These are phyloP conservation scores for Uloborus plumipes DNA, from an alignment of 2,888 invertebrate species.

Conservation along the genomic window DNA sequence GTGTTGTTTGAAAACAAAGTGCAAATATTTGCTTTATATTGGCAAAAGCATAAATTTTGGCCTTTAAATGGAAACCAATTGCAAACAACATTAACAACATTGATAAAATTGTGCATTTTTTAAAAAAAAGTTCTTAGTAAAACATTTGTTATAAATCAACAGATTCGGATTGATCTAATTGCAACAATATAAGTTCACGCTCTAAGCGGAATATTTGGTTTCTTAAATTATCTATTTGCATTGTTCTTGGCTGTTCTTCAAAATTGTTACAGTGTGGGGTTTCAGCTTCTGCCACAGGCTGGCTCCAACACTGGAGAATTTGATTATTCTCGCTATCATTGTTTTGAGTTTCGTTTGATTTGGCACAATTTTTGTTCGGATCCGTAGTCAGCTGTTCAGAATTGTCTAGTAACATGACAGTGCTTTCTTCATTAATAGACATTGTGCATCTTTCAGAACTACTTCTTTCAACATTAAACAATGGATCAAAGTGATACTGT, in stretches of 20 bases:
- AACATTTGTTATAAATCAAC: conserved; percentile 56
- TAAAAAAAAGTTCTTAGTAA: too few species aligned
- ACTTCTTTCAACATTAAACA: neutral
- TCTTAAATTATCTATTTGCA: conserved; percentile 29
- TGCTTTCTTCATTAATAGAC: too few species aligned
- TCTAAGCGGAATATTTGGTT: conserved; percentile 51
- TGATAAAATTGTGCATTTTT: too few species aligned
- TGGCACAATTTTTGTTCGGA: conserved; percentile 12
- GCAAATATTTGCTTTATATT: too few species aligned
- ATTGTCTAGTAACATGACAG: neutral
- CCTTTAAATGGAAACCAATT: too few species aligned
- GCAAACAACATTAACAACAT: too few species aligned
- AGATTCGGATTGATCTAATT: conserved; percentile 52
- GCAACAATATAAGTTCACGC: conserved; percentile 51
- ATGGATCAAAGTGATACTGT: neutral
- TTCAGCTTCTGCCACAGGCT: neutral
- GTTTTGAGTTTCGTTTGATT: neutral
- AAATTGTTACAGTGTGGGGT: neutral
- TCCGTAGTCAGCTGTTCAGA: neutral
- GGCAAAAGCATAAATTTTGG: too few species aligned
- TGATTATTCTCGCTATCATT: neutral
- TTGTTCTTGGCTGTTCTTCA: neutral
- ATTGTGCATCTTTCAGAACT: too few species aligned
- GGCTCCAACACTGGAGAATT: neutral
- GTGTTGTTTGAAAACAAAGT: too few species aligned